Conservation (phyloP, 2,797 vertebrate species). For the Thripadectes ignobilis region DNA sequence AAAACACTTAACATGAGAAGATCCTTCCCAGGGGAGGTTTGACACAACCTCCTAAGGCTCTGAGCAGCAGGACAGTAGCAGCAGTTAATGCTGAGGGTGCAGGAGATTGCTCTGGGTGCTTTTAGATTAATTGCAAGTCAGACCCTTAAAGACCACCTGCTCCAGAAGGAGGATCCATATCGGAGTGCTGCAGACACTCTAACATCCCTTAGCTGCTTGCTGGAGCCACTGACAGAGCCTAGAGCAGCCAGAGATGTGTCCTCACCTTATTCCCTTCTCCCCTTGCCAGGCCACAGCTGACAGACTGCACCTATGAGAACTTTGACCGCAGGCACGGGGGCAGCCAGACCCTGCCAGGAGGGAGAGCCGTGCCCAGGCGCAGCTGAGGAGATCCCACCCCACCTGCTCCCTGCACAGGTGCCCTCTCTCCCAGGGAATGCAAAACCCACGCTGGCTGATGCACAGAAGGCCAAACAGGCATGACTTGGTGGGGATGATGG, state of each 20-base stretch:
- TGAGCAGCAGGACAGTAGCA: not conserved
- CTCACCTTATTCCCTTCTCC: not conserved
- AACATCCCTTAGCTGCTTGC: too few species aligned
- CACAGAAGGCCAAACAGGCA: not conserved
- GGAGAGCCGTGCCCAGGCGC: not conserved
- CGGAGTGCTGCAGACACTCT: rapidly evolving
- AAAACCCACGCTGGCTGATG: not conserved
- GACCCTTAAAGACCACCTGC: not conserved
- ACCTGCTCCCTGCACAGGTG: not conserved
- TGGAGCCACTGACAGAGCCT: not conserved
- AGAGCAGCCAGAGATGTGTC: not conserved
- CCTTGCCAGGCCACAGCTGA: slow-evolving; percentile 64
- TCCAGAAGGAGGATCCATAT: rapidly evolving
- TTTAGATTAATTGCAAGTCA: not conserved
- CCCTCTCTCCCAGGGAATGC: not conserved
- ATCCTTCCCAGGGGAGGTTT: not conserved
- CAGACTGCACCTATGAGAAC: slow-evolving; percentile 80
- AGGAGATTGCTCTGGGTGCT: not conserved
- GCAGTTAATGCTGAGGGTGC: not conserved
- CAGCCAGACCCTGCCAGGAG: not conserved
- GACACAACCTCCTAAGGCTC: not conserved
- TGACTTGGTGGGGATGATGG: not conserved
- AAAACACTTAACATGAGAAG: not conserved
- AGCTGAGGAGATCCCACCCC: not conserved
- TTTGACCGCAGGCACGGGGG: slow-evolving; percentile 17